These are phyloP conservation scores for Hybognathus amarus DNA, from an alignment of 2,797 vertebrate species.

Conservation along the genomic window DNA sequence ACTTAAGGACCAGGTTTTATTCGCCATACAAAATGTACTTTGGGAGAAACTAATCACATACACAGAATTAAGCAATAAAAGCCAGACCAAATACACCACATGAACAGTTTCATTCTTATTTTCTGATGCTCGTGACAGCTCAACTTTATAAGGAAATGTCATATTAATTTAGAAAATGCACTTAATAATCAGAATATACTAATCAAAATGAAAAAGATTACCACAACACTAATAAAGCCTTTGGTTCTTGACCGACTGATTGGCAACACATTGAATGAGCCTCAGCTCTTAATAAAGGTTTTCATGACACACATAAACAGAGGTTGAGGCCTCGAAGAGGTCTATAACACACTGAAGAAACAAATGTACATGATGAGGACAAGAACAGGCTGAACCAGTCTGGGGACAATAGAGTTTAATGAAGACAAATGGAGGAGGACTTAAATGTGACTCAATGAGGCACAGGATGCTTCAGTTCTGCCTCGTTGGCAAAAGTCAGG, in stretches of 20 bases:
- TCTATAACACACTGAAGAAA: background rate
- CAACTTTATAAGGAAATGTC: background rate
- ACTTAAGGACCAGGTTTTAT: slow-evolving; percentile 7
- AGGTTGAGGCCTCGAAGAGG: background rate
- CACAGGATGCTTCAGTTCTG: slow-evolving; percentile 16
- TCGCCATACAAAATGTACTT: background rate
- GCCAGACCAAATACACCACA: background rate
- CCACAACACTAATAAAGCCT: background rate
- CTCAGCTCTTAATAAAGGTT: background rate
- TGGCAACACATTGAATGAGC: background rate
- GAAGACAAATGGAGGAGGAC: slow-evolving; percentile 46
- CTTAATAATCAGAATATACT: background rate
- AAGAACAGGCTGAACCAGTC: background rate
- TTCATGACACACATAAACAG: background rate
- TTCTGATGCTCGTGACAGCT: background rate
- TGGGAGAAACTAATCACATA: slow-evolving; percentile 6
- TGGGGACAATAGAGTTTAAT: slow-evolving; percentile 17
- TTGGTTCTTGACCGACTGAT: slow-evolving; percentile 11
- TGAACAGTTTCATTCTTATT: background rate
- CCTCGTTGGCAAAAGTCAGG: slow-evolving; percentile 35
- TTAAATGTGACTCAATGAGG: slow-evolving; percentile 27
- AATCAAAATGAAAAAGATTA: background rate
- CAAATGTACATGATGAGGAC: slow-evolving; percentile 8
- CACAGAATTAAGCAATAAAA: slow-evolving; percentile 7
- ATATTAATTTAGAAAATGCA: background rate